A percentile compares a stretch with the other conserved stretches of the same genome.
phyloP scores from a whole-genome alignment of 1,140 invertebrate species.

The Drosophila mauritiana region DNA sequence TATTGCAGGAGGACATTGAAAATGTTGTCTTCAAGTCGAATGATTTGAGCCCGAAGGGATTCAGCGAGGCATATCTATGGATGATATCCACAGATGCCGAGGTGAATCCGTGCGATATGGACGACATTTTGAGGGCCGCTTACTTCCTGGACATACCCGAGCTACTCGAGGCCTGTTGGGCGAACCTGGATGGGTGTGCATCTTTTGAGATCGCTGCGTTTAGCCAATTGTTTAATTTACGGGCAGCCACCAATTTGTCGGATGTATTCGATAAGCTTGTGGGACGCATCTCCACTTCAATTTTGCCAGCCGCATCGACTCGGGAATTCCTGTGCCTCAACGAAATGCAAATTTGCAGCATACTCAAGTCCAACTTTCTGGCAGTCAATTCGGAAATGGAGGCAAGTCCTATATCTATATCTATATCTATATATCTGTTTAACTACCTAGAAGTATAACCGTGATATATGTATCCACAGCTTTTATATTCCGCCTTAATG shows the following conservation, averaged over 20 bases:
- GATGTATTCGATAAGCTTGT: slow-evolving; percentile 9
- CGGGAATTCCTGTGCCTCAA: slow-evolving; percentile 27
- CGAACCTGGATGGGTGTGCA: neutral
- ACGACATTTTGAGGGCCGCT: neutral
- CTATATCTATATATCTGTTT: neutral
- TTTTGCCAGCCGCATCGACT: neutral
- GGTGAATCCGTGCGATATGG: neutral
- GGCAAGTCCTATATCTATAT: slow-evolving; percentile 9
- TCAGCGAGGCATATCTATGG: slow-evolving; percentile 14
- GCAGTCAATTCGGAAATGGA: slow-evolving; percentile 46
- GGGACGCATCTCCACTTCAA: slow-evolving; percentile 12
- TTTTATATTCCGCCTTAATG: slow-evolving; percentile 19
- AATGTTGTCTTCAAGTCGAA: neutral
- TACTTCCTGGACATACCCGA: slow-evolving; percentile 10
- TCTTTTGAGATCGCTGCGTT: slow-evolving; percentile 31
- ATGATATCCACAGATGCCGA: neutral
- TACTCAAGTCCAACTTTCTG: slow-evolving; percentile 20
- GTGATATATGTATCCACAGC: slow-evolving; percentile 1
- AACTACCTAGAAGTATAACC: neutral
- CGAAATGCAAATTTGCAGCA: slow-evolving; percentile 12
- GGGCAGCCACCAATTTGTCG: neutral
- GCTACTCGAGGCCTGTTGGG: slow-evolving; percentile 21
- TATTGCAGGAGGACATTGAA: no score
- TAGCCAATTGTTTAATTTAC: neutral
- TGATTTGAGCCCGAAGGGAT: neutral